A percentile compares a stretch with the other conserved stretches of the same genome.
These are phyloP conservation scores for Gobius niger DNA, from an alignment of 2,113 vertebrate species.

Conservation along the genomic window DNA sequence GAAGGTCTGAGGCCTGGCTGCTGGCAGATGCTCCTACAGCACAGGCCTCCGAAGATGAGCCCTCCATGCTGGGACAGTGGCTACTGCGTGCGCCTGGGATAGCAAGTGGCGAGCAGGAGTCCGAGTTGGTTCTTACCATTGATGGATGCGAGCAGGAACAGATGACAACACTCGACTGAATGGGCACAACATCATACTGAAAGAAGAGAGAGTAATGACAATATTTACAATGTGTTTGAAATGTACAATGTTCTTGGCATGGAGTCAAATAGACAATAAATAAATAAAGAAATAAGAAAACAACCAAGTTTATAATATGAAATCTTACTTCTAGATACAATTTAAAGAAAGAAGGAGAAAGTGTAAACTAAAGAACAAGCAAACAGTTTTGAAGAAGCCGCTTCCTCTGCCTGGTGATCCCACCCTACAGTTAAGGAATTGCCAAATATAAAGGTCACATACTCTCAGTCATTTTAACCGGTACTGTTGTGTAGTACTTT, in stretches of 20 bases:
- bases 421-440: slow-evolving; percentile 37
- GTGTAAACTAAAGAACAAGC: slow-evolving; percentile 29
- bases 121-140: slow-evolving; percentile 95
- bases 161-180: slow-evolving; percentile 93
- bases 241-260: neutral
- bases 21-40: slow-evolving; percentile 69
- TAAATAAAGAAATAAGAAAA: neutral
- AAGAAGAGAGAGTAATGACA: slow-evolving; percentile 39
- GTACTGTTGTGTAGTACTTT: neutral
- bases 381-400: slow-evolving; percentile 12
- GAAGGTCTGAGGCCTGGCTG: slow-evolving; percentile 75
- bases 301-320: neutral
- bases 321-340: slow-evolving; percentile 4
- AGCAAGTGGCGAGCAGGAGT: slow-evolving; percentile 84
- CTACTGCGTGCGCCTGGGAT: slow-evolving; percentile 84
- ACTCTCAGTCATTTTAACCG: no score
- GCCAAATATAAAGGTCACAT: neutral
- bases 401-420: slow-evolving; percentile 23
- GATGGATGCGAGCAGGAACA: slow-evolving; percentile 93
- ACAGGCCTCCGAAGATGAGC: slow-evolving; percentile 77
- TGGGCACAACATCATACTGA: slow-evolving; percentile 97
- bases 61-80: slow-evolving; percentile 86
- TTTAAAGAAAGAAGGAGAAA: slow-evolving; percentile 42
- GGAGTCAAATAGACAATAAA: neutral
- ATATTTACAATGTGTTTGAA: slow-evolving; percentile 5